Percentiles rank a stretch among this genome's conserved stretches.
These are phyloP conservation scores for Drosophila monieri DNA, from an alignment of 2,888 invertebrate species.

Conservation along the genomic window DNA sequence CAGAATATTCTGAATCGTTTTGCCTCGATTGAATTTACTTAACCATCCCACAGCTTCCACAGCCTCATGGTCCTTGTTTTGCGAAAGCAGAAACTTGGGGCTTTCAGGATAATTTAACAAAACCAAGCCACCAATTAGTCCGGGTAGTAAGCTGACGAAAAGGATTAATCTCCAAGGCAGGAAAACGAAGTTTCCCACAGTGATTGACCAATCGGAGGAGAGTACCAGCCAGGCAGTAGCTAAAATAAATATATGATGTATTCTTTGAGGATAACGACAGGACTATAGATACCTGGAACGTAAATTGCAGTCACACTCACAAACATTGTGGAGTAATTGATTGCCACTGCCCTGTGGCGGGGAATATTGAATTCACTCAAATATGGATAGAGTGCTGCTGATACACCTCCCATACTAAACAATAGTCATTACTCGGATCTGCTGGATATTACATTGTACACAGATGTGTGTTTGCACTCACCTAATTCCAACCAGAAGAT, in stretches of 20 bases:
- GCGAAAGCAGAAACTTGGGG: slow-evolving; percentile 73
- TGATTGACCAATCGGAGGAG: slow-evolving; percentile 72
- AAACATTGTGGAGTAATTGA: slow-evolving; percentile 81
- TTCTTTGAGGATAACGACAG: neutral
- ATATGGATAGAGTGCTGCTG: slow-evolving; percentile 77
- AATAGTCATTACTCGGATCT: neutral
- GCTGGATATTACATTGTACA: neutral
- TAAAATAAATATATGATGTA: slow-evolving; percentile 20
- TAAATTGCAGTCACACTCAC: slow-evolving; percentile 79
- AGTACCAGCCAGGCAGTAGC: slow-evolving; percentile 76
- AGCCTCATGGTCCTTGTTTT: slow-evolving; percentile 62
- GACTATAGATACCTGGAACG: slow-evolving; percentile 70
- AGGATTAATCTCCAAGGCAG: slow-evolving; percentile 79
- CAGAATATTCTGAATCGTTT: slow-evolving; percentile 54
- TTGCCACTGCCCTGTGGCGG: slow-evolving; percentile 77
- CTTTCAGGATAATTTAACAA: slow-evolving; percentile 74
- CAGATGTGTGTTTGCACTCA: slow-evolving; percentile 32
- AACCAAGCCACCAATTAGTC: slow-evolving; percentile 68
- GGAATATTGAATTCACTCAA: slow-evolving; percentile 78
- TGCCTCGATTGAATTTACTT: slow-evolving; percentile 67
- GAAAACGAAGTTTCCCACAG: slow-evolving; percentile 68
- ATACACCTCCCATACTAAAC: slow-evolving; percentile 71
- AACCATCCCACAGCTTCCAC: slow-evolving; percentile 73
- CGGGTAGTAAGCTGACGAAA: slow-evolving; percentile 69
- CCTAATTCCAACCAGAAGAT: slow-evolving; percentile 76